Conservation (phyloP, 92 coral and sea anemone species). For the Palythoa caribaeorum region DNA sequence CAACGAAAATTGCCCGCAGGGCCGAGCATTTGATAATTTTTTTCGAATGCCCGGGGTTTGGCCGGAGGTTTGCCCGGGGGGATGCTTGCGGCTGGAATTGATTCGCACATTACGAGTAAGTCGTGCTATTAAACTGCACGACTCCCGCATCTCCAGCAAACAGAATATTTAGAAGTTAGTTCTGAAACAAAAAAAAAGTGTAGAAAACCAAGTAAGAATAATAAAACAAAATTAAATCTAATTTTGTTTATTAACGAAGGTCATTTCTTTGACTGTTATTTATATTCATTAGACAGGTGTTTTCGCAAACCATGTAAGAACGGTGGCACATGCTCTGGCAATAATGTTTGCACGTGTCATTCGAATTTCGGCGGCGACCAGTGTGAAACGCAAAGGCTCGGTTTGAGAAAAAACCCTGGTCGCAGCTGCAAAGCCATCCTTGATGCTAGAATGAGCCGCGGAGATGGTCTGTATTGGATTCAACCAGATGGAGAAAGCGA, state of each 20-base stretch:
- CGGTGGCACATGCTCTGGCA: slow-evolving; percentile 49
- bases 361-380: slow-evolving; percentile 22
- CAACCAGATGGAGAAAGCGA: slow-evolving; percentile 17
- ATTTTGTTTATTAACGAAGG: not conserved
- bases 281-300: slow-evolving; percentile 1
- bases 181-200: no score
- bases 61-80: no score
- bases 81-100: no score
- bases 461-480: slow-evolving; percentile 58
- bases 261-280: not conserved
- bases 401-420: slow-evolving; percentile 46
- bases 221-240: not conserved
- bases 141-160: no score
- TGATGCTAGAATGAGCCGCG: slow-evolving; percentile 24
- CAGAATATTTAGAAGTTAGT: no score
- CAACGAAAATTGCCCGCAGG: no score
- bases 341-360: slow-evolving; percentile 38
- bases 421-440: slow-evolving; percentile 53
- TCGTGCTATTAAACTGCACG: no score
- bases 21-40: no score
- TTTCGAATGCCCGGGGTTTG: no score
- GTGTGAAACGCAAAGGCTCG: slow-evolving; percentile 41
- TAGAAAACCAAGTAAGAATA: no score
- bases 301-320: slow-evolving; percentile 38
- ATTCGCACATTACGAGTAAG: no score